Base-by-base conservation (phyloP, 2,113 vertebrate genomes). In the Eudyptes chrysolophus region DNA sequence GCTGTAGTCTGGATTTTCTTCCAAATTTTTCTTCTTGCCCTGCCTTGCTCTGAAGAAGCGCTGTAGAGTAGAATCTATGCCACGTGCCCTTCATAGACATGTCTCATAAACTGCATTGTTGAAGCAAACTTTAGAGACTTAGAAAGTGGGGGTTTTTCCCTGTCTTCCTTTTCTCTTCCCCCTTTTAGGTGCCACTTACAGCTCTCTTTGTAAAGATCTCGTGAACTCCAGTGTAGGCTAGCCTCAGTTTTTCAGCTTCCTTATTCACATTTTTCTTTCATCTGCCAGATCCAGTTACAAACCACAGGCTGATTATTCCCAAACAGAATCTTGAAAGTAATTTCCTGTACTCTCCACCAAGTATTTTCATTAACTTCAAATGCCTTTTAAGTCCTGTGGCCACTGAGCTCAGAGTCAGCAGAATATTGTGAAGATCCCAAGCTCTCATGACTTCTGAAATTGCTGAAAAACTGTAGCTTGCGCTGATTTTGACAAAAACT, bases 41-140 rank as follows among this genome's bases (percentile, higher is more conserved):
- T 75, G 29, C 32, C 46, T 75, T 78, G 24, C 16, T 83, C 61
- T 62, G 52, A 54, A 36, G 19, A 87, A 65, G 55, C 38, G 8
- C 51, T 69, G 24, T 78, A 48, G 42, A 42, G 19, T 15, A 22
- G 27, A 57, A 55, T 87, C 87, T 54, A 1, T 46, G 62, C 30
- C 13, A 34, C 0, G 0, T 90, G 58, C 30, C 49, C 44, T 79
- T 46, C 0, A 0, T 24, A 36, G 51, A 8, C 2, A 2, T 2
- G 8, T 38, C 36, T 62, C 30, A 20, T 52, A 48, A 82, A 48
- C 24, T 68, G n/a, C 44, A 24, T 68, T 51, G 24, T 36, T 86
- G 71, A 55, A 71, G 18, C 10, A 62, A 51, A 78, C 68, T 74
- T 74, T 42, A 38, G 36, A 70, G 55, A 29, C 36, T 61, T 36